Evolutionary conservation across 2,113 vertebrate genomes (phyloP).

Genomic region (Cheirogaleus medius): DNA sequence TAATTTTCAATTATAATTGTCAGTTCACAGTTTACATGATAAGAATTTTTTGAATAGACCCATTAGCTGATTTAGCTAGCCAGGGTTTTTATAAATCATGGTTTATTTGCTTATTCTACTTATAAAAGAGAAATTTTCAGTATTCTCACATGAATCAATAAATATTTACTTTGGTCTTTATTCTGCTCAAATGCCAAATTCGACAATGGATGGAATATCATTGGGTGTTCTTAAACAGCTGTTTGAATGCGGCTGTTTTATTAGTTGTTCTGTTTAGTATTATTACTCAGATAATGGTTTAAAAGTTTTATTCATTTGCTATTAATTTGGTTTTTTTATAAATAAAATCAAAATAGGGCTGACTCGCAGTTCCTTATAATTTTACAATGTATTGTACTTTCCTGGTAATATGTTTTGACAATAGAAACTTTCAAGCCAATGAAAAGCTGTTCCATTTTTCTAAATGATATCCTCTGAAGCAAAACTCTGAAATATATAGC

Average conservation of each 20-base stretch:
- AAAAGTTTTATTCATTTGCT: constrained; percentile 77
- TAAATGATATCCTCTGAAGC: constrained; percentile 69
- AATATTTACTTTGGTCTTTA: constrained; percentile 77
- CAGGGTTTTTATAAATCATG: constrained; percentile 77
- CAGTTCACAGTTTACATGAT: constrained; percentile 78
- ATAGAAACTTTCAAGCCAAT: constrained; percentile 67
- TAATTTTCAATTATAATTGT: constrained; percentile 81
- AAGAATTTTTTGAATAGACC: constrained; percentile 78
- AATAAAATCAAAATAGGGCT: constrained; percentile 69
- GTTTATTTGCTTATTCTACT: constrained; percentile 76
- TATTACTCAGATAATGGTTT: constrained; percentile 72
- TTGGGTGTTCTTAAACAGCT: constrained; percentile 72
- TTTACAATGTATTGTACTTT: constrained; percentile 58
- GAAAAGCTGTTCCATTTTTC: constrained; percentile 55
- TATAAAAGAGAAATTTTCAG: constrained; percentile 68
- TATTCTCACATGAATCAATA: constrained; percentile 71
- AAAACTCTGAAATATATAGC: constrained; percentile 70
- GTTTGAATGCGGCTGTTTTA: constrained; percentile 72
- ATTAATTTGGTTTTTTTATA: constrained; percentile 80
- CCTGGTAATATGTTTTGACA: constrained; percentile 57
- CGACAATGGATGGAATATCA: constrained; percentile 76
- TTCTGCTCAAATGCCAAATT: constrained; percentile 71
- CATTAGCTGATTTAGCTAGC: constrained; percentile 77
- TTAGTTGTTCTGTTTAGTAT: constrained; percentile 74
- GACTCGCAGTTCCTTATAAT: constrained; percentile 36